A percentile compares a stretch with the other conserved stretches of the same genome.
Evolutionary conservation across 2,113 vertebrate species (phyloP).

Genomic region (Caloenas nicobarica): DNA sequence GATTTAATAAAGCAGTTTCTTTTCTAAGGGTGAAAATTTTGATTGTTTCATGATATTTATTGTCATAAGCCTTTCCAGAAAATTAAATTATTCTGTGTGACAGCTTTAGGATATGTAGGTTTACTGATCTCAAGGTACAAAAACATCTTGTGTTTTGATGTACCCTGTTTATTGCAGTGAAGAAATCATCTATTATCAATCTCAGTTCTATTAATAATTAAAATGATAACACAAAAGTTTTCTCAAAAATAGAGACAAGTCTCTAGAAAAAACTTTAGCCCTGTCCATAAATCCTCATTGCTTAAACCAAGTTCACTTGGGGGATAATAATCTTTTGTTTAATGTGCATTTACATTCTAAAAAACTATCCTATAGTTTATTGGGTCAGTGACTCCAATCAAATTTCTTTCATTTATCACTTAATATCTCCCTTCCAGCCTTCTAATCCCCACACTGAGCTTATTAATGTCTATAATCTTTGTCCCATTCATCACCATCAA

Average conservation of each 20-base stretch:
- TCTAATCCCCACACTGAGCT: not conserved
- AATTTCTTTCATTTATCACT: not conserved
- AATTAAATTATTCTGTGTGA: not conserved
- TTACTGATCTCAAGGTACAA: not conserved
- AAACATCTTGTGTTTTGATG: not conserved
- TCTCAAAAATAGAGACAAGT: not conserved
- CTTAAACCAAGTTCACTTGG: not conserved
- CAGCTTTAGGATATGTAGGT: not conserved
- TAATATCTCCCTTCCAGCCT: not conserved
- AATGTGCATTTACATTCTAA: not conserved
- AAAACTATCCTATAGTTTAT: not conserved
- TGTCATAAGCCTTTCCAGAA: not conserved
- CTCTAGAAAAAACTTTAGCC: not conserved
- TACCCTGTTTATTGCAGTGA: not conserved
- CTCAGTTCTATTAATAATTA: not conserved
- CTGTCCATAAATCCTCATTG: not conserved
- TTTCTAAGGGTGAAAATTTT: not conserved
- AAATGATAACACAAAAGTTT: not conserved
- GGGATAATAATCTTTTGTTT: not conserved
- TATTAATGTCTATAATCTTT: not conserved
- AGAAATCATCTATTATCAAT: not conserved
- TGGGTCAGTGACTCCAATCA: not conserved
- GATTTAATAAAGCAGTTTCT: not conserved
- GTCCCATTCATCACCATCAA: not conserved
- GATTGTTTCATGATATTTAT: not conserved